phyloP scores from a whole-genome alignment of 2,113 vertebrate species.

The Stigmatopora argus region DNA sequence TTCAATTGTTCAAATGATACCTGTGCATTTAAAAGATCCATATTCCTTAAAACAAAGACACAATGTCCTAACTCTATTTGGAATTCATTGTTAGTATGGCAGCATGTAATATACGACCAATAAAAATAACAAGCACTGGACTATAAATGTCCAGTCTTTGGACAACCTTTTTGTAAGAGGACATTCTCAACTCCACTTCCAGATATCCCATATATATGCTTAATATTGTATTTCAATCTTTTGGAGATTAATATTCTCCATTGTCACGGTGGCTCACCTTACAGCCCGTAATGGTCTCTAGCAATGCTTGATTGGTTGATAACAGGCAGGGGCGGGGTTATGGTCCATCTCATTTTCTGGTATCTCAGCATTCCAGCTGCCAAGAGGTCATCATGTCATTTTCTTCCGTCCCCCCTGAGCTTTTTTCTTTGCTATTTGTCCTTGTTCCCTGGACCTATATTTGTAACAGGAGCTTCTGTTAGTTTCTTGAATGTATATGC shows the following conservation, averaged over 20 bases:
- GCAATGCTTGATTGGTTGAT: conserved; percentile 14
- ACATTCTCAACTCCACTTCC: not conserved
- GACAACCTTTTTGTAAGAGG: not conserved
- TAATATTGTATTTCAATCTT: conserved; percentile 31
- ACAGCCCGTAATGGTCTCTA: conserved; percentile 42
- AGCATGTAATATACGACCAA: too few relatives aligned
- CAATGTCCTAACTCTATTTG: not conserved
- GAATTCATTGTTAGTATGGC: too few relatives aligned
- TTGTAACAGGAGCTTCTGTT: conserved; percentile 39
- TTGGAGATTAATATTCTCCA: conserved; percentile 22
- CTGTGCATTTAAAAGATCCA: not conserved
- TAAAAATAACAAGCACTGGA: too few relatives aligned
- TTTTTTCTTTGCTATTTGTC: conserved; percentile 31
- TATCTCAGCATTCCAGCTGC: conserved; percentile 32
- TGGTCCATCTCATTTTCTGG: conserved; percentile 43
- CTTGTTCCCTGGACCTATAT: conserved; percentile 28
- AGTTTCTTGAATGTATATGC: conserved; percentile 39
- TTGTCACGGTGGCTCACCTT: conserved; percentile 36
- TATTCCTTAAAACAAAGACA: not conserved
- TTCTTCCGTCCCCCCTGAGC: conserved; percentile 6
- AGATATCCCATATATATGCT: conserved; percentile 31
- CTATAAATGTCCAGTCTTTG: not conserved
- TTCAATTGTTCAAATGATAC: not conserved
- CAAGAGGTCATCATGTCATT: conserved; percentile 39
- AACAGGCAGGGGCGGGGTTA: conserved; percentile 7